A percentile compares a stretch with the other conserved stretches of the same genome.
Evolutionary conservation across 2,113 vertebrate species (phyloP).

Genomic region (Tenebrosternarchus preto): DNA sequence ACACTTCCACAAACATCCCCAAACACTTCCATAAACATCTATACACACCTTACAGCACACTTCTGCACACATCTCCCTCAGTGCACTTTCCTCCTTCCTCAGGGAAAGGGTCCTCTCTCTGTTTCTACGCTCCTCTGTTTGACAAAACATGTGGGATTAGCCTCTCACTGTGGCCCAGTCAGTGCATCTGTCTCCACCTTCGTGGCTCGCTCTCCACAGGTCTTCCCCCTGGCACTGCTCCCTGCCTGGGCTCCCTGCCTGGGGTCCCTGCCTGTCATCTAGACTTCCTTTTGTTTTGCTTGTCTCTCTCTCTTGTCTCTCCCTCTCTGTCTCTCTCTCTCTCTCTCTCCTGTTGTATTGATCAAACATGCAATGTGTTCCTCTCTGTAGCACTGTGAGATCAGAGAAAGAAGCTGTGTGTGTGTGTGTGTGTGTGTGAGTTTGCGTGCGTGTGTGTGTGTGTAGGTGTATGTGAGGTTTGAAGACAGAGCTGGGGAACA

Average conservation of each 20-base stretch:
- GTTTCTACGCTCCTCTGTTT: conserved; percentile 41
- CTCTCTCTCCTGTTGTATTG: conserved; percentile 45
- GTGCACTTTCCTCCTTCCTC: not conserved
- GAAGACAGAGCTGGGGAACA: conserved; percentile 40
- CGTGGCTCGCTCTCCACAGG: not conserved
- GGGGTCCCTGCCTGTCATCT: too few relatives aligned
- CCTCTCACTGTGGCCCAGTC: conserved; percentile 46
- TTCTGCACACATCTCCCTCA: too few relatives aligned
- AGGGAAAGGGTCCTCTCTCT: not conserved
- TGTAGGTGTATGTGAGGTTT: conserved; percentile 28
- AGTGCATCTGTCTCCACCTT: conserved; percentile 27
- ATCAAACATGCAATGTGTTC: conserved; percentile 58
- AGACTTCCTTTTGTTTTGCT: not conserved
- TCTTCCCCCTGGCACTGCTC: too few relatives aligned
- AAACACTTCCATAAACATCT: too few relatives aligned
- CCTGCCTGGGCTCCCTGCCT: too few relatives aligned
- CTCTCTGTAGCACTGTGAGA: conserved; percentile 63
- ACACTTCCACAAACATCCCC: too few relatives aligned
- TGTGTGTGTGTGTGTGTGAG: conserved; percentile 43
- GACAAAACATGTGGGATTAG: conserved; percentile 47
- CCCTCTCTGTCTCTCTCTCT: conserved; percentile 18
- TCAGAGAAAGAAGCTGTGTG: too few relatives aligned
- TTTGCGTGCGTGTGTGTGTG: conserved; percentile 33
- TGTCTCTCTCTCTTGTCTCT: not conserved
- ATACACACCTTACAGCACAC: too few relatives aligned